Base-by-base conservation (phyloP, 2,113 vertebrate genomes). In the Brachyistius frenatus region DNA sequence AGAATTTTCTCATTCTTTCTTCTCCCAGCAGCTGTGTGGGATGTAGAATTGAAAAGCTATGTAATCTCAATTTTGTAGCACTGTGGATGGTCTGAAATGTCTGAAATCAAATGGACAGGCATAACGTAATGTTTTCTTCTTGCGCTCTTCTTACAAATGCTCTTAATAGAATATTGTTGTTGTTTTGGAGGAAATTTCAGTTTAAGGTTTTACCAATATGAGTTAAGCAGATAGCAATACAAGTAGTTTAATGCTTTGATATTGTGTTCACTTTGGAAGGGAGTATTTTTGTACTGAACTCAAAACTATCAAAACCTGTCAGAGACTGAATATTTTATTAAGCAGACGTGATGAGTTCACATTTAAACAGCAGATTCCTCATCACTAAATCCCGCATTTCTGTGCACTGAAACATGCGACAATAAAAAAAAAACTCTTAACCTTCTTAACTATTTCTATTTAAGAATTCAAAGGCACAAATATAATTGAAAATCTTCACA, bases 31-130 rank as follows among this genome's bases (percentile, higher is more conserved):
- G 55, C 46, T 69, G 62, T 75, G 72, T 78, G 70, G 81, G 70
- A 39, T 69, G 81, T n/a, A 56, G 70, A 54, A n/a, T 30, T 66
- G 62, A 70, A 65, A 56, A 15, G 10, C 65, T 50, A 15, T 60
- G 64, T 80, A 69, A 79, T 84, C 52, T 71, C 16, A 70, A 65
- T 63, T 82, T 14, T 65, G 36, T 57, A 50, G 53, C 52, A 50
- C 56, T 70, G 14, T 53, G 41, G 50, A 65, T 33, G 47, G 47
- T 74, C n/a, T 65, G 39, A 68, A 52, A 73, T 58, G 62, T 71
- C 37, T 54, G 31, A 69, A 80, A 84, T 79, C 53, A 73, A 72
- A 65, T 44, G n/a, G 54, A 79, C 62, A 80, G 44, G 60, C 65
- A 35, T 65, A 35, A 4, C 15, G 37, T 10, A 23, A 49, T 23